Conservation (phyloP, 2,113 vertebrate species). For the Manacus vitellinus region DNA sequence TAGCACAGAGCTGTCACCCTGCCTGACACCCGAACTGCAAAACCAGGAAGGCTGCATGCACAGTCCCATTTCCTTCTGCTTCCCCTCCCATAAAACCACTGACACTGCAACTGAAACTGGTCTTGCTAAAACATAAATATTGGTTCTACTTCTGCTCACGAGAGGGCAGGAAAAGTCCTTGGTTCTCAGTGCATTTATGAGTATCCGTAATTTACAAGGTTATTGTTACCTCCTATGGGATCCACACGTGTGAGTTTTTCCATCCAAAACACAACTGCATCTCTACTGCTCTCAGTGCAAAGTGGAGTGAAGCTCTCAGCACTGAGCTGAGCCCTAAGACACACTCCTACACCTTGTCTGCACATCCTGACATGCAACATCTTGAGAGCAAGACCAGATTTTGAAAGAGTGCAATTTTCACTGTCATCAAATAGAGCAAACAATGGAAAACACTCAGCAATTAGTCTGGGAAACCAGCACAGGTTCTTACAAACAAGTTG, state of each 20-base stretch:
- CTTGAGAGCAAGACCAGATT: neutral
- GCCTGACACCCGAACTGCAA: neutral
- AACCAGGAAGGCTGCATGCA: neutral
- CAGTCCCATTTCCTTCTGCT: neutral
- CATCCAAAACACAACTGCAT: neutral
- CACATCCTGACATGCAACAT: neutral
- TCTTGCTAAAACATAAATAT: neutral
- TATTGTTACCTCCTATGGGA: neutral
- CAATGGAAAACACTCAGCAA: neutral
- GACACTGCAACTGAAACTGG: neutral
- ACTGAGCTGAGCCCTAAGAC: neutral
- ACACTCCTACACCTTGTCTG: neutral
- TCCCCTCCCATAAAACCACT: neutral
- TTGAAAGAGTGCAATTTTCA: neutral
- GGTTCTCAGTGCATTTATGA: neutral
- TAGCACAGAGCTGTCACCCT: neutral
- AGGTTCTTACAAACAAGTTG: neutral
- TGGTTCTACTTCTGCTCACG: neutral
- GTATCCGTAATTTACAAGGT: neutral
- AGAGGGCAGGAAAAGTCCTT: neutral
- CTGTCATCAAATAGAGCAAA: neutral
- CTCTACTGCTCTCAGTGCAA: neutral
- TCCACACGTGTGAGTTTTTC: neutral
- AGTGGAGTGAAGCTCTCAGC: neutral
- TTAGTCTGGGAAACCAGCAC: neutral